A percentile compares a stretch with the other conserved stretches of the same genome.
Evolutionary conservation across 2,797 vertebrate genomes (phyloP).

Genomic region (Carduelis carduelis): DNA sequence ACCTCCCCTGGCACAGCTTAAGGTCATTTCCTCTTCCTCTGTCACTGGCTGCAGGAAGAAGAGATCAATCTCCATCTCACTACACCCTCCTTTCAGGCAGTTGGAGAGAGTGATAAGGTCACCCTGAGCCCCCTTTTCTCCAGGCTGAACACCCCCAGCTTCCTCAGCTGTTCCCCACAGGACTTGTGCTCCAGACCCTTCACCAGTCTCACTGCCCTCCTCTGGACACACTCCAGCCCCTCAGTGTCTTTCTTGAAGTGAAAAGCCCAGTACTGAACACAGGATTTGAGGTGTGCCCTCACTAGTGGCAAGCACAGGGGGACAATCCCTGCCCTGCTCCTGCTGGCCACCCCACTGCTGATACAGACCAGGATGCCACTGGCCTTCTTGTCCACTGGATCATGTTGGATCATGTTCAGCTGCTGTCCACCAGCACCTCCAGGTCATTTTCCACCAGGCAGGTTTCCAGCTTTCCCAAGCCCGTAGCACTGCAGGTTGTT

Average conservation of each 20-base stretch:
- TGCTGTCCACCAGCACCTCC: fast-evolving
- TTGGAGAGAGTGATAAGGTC: background rate
- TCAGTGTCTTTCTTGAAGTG: background rate
- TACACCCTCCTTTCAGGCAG: background rate
- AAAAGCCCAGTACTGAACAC: background rate
- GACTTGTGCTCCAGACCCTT: background rate
- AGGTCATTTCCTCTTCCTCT: background rate
- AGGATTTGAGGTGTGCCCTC: fast-evolving
- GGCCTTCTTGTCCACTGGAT: background rate
- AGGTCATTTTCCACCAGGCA: background rate
- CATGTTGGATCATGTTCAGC: fast-evolving
- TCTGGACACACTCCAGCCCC: fast-evolving
- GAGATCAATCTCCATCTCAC: background rate
- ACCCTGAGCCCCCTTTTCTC: background rate
- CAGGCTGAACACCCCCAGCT: background rate
- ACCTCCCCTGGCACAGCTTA: background rate
- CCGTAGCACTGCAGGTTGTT: background rate
- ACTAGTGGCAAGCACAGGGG: fast-evolving
- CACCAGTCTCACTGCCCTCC: background rate
- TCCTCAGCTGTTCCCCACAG: fast-evolving
- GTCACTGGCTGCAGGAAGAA: background rate
- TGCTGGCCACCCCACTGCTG: background rate
- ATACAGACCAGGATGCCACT: background rate
- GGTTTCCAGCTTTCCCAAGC: background rate
- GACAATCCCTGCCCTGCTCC: fast-evolving